phyloP scores from a whole-genome alignment of 2,888 invertebrate species.

The Campoletis raptor region DNA sequence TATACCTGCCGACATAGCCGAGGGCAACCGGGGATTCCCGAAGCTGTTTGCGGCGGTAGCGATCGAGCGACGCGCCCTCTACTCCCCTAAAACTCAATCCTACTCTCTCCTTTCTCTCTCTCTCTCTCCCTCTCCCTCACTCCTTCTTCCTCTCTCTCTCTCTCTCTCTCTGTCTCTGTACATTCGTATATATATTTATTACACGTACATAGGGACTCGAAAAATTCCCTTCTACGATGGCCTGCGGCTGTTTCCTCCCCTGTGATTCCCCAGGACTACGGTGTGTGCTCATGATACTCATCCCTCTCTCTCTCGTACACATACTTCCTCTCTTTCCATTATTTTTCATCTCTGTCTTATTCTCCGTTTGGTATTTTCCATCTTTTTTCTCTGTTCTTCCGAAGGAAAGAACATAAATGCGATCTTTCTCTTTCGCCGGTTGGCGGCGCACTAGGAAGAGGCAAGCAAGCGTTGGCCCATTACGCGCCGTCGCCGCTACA shows the following conservation, averaged over 20 bases:
- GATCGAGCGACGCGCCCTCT: slow-evolving; percentile 77
- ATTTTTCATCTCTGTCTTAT: slow-evolving; percentile 33
- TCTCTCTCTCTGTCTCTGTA: slow-evolving; percentile 45
- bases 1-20: slow-evolving; percentile 74
- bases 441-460: not conserved
- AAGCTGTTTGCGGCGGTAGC: slow-evolving; percentile 74
- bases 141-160: slow-evolving; percentile 39
- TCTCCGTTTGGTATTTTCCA: not conserved
- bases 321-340: slow-evolving; percentile 16
- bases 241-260: slow-evolving; percentile 71
- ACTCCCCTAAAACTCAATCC: slow-evolving; percentile 60
- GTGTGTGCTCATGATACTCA: slow-evolving; percentile 49
- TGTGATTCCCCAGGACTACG: slow-evolving; percentile 64
- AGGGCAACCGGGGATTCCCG: slow-evolving; percentile 74
- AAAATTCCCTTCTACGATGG: slow-evolving; percentile 47
- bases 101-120: slow-evolving; percentile 50
- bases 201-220: slow-evolving; percentile 2
- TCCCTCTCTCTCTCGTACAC: not conserved
- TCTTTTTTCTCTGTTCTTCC: slow-evolving; percentile 5
- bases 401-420: not conserved
- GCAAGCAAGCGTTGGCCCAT: not conserved
- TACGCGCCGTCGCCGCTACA: slow-evolving; percentile 3
- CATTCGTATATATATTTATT: not conserved
- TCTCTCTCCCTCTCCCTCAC: slow-evolving; percentile 32
- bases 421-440: slow-evolving; percentile 2